A percentile compares a stretch with the other conserved stretches of the same genome.
Conservation (phyloP, 92 coral and sea anemone species). For the Actinostola sp. region DNA sequence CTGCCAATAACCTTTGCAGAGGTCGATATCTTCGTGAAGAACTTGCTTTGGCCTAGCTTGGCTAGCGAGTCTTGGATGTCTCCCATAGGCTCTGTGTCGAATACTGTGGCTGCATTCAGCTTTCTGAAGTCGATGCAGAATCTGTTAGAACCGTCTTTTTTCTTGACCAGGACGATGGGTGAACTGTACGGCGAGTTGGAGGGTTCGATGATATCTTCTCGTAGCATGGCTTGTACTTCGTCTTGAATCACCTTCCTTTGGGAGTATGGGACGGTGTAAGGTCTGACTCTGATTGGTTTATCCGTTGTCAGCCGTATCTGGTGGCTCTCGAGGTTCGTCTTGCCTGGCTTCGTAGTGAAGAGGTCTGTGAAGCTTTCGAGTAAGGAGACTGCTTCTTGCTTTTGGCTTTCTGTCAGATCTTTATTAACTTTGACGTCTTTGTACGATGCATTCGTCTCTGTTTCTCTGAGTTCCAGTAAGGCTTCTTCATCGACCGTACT, state of each 20-base stretch:
- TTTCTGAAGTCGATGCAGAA: conserved; percentile 43
- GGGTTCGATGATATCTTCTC: conserved; percentile 28
- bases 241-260: conserved; percentile 22
- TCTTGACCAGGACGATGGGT: conserved; percentile 38
- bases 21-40: no score
- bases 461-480: neutral
- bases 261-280: conserved; percentile 37
- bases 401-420: neutral
- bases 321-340: conserved; percentile 42
- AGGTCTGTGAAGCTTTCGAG: conserved; percentile 1
- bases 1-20: no score
- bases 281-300: conserved; percentile 35
- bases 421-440: neutral
- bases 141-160: conserved; percentile 40
- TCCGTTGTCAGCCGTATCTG: conserved; percentile 27
- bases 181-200: conserved; percentile 39
- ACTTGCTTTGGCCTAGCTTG: no score
- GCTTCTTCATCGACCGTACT: no score
- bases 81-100: conserved; percentile 39
- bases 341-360: conserved; percentile 40
- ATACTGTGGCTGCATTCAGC: conserved; percentile 35
- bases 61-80: no score
- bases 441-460: neutral
- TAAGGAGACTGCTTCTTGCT: neutral
- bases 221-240: conserved; percentile 31